Percentiles rank a stretch among this genome's conserved stretches.
Evolutionary conservation across 2,113 vertebrate species (phyloP).

Genomic region (Phrynocephalus versicolor): DNA sequence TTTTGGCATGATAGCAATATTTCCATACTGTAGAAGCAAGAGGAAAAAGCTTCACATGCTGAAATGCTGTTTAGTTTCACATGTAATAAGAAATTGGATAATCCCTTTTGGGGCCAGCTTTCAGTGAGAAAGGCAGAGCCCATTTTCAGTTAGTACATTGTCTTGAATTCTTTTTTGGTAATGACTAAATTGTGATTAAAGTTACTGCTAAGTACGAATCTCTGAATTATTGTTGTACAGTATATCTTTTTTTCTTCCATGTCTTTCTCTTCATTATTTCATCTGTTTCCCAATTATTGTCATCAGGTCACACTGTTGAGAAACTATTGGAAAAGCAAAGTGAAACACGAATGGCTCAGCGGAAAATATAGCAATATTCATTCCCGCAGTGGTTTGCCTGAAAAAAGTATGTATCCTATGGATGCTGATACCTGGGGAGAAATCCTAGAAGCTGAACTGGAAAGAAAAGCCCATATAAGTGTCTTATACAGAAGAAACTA

Average conservation of each 20-base stretch:
- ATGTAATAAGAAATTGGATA: neutral
- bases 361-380: slow-evolving; percentile 85
- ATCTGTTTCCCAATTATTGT: neutral
- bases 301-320: slow-evolving; percentile 79
- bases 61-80: neutral
- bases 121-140: neutral
- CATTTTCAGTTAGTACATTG: no score
- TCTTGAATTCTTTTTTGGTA: neutral
- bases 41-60: neutral
- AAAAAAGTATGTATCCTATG: slow-evolving; percentile 82
- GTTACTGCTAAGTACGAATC: neutral
- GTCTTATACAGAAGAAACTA: slow-evolving; percentile 39
- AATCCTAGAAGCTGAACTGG: slow-evolving; percentile 89
- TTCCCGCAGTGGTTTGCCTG: slow-evolving; percentile 75
- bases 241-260: neutral
- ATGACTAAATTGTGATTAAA: neutral
- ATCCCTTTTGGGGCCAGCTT: neutral
- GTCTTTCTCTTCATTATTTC: neutral
- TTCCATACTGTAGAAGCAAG: neutral
- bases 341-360: slow-evolving; percentile 86
- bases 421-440: slow-evolving; percentile 88
- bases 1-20: neutral
- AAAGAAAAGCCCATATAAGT: slow-evolving; percentile 69
- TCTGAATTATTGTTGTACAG: neutral
- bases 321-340: slow-evolving; percentile 85